A percentile compares a stretch with the other conserved stretches of the same genome.
These are phyloP conservation scores for Stenodera caucasica DNA, from an alignment of 2,888 invertebrate species.

Conservation along the genomic window DNA sequence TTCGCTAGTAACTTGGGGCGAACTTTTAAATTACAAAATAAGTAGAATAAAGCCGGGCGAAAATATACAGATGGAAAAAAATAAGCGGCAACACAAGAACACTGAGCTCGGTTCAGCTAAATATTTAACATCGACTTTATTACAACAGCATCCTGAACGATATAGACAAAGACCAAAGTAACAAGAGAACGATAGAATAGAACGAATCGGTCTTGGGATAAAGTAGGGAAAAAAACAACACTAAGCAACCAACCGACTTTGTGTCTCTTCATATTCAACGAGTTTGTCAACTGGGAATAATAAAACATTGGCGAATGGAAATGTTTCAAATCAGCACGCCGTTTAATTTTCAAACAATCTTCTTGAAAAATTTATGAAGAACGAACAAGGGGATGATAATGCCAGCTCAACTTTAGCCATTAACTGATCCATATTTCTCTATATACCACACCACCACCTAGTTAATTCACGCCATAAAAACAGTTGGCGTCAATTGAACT, in stretches of 20 bases:
- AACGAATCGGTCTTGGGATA: constrained; percentile 6
- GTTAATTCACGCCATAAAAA: too few relatives aligned
- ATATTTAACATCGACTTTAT: constrained; percentile 51
- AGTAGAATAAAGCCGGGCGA: constrained; percentile 21
- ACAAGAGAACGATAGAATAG: background rate
- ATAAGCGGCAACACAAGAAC: constrained; percentile 29
- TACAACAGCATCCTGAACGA: constrained; percentile 38
- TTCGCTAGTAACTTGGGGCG: constrained; percentile 42
- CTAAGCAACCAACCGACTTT: constrained; percentile 11
- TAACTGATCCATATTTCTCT: background rate
- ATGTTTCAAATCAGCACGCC: constrained; percentile 34
- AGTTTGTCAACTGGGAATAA: constrained; percentile 41
- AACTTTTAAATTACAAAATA: constrained; percentile 53
- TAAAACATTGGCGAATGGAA: constrained; percentile 43
- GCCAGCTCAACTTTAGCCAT: background rate
- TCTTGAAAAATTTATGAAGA: constrained; percentile 11
- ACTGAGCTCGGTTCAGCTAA: constrained; percentile 44
- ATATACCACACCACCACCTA: too few relatives aligned
- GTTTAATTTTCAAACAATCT: constrained; percentile 36
- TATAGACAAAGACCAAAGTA: background rate
- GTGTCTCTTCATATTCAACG: constrained; percentile 43
- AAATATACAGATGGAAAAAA: background rate
- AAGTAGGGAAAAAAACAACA: constrained; percentile 13
- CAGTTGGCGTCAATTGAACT: too few relatives aligned
- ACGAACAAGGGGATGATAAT: background rate